Conservation (phyloP, 64 coral and sea anemone genomes). For the Montipora foliosa region DNA sequence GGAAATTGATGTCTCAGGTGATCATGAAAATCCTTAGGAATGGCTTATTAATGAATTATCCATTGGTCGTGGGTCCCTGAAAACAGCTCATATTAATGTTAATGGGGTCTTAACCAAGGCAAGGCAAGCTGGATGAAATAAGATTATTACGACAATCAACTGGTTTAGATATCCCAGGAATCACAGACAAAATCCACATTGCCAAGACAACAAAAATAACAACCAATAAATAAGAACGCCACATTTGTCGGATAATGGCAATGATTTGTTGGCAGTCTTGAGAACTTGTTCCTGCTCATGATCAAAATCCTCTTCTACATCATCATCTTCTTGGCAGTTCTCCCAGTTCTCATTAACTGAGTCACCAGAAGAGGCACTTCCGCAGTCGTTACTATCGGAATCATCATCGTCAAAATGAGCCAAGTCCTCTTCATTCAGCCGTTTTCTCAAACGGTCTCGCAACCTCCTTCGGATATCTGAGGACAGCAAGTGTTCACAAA, state of each 20-base stretch:
- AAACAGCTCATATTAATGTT: too few relatives aligned
- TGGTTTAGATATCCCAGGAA: not conserved
- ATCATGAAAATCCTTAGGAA: not conserved
- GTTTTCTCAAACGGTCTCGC: not conserved
- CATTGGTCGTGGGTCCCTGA: too few relatives aligned
- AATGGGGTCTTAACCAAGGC: too few relatives aligned
- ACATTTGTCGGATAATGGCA: constrained; percentile 22
- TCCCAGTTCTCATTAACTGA: constrained; percentile 51
- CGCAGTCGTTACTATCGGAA: not conserved
- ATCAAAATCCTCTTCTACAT: constrained; percentile 36
- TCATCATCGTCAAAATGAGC: constrained; percentile 3
- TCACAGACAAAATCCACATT: constrained; percentile 58
- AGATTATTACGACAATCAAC: too few relatives aligned
- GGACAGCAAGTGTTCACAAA: not conserved
- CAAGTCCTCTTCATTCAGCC: not conserved
- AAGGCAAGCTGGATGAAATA: too few relatives aligned
- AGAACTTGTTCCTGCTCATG: not conserved
- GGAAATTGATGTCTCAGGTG: not conserved
- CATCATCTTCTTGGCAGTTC: constrained; percentile 4
- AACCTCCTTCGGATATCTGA: not conserved
- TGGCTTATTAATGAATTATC: not conserved
- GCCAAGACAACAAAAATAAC: constrained; percentile 68
- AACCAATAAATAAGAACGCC: constrained; percentile 45
- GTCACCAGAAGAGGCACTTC: not conserved
- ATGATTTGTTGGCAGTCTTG: not conserved